Evolutionary conservation across 1,140 invertebrate genomes (phyloP).

Genomic region (Condylostylus longicornis): DNA sequence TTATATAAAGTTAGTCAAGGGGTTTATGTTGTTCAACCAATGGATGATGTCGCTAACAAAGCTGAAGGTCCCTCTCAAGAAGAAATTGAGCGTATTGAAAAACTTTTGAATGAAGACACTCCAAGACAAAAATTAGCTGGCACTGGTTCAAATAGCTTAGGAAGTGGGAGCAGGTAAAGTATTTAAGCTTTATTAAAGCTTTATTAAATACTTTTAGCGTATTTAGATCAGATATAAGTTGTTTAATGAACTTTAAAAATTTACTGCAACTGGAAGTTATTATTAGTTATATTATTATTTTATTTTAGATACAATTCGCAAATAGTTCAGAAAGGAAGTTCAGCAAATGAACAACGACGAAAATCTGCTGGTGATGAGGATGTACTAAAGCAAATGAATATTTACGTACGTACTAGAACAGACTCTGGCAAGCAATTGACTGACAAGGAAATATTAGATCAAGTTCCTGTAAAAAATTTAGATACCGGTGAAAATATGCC

Average conservation of each 20-base stretch:
- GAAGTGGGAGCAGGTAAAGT: conserved; percentile 24
- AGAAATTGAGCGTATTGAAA: conserved; percentile 43
- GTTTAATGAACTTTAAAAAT: too few species aligned
- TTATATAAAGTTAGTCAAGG: conserved; percentile 51
- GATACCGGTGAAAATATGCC: conserved; percentile 57
- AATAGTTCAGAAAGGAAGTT: too few species aligned
- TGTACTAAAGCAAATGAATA: conserved; percentile 50
- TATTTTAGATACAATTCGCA: too few species aligned
- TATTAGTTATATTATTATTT: too few species aligned
- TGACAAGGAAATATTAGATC: conserved; percentile 81
- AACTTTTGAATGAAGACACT: conserved; percentile 16
- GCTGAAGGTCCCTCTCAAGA: conserved; percentile 42
- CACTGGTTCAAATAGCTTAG: conserved; percentile 29
- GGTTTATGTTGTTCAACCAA: conserved; percentile 63
- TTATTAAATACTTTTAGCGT: too few species aligned
- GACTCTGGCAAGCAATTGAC: conserved; percentile 71
- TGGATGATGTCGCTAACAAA: conserved; percentile 55
- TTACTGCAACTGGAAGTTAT: too few species aligned
- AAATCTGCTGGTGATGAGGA: conserved; percentile 60
- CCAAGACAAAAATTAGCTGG: conserved; percentile 24
- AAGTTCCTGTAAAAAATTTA: conserved; percentile 82
- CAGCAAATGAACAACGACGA: conserved; percentile 48
- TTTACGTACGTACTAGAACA: conserved; percentile 64
- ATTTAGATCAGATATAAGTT: too few species aligned
- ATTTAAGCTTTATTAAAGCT: too few species aligned